Percentiles rank a stretch among this genome's conserved stretches.
Evolutionary conservation across 2,797 vertebrate species (phyloP).

Genomic region (Paratrypauchen microcephalus): DNA sequence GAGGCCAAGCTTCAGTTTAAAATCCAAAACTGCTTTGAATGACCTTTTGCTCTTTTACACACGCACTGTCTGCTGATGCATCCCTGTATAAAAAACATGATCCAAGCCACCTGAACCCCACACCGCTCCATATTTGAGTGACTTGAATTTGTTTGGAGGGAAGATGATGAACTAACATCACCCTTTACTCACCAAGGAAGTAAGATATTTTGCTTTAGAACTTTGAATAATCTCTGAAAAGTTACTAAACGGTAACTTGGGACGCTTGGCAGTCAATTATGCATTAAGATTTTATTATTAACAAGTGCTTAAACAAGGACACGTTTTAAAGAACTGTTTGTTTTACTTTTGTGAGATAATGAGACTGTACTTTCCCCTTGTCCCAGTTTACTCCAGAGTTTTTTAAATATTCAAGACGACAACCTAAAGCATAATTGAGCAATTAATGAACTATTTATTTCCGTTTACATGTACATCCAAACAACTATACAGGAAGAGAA

Average conservation of each 20-base stretch:
- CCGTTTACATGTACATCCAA: conserved; percentile 71
- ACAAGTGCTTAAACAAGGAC: conserved; percentile 58
- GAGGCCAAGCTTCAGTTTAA: conserved; percentile 39
- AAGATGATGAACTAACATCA: conserved; percentile 57
- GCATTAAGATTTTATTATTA: conserved; percentile 72
- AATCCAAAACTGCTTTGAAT: conserved; percentile 64
- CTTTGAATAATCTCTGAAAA: conserved; percentile 69
- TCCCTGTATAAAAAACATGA: conserved; percentile 40
- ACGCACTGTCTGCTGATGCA: conserved; percentile 41
- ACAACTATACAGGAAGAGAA: conserved; percentile 79
- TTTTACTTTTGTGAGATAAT: conserved; percentile 84
- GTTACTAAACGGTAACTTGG: conserved; percentile 46
- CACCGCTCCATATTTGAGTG: conserved; percentile 46
- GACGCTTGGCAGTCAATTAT: conserved; percentile 61
- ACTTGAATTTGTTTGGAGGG: conserved; percentile 46
- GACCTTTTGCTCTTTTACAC: conserved; percentile 69
- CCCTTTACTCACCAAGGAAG: conserved; percentile 40
- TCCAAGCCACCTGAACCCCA: conserved; percentile 46
- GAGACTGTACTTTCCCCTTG: conserved; percentile 84
- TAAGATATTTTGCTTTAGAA: conserved; percentile 82
- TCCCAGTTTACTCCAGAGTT: conserved; percentile 46
- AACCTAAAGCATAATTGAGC: conserved; percentile 39
- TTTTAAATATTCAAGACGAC: conserved; percentile 62
- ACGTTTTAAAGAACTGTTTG: conserved; percentile 65
- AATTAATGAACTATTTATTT: conserved; percentile 57